Evolutionary conservation across 1,140 invertebrate genomes (phyloP).

Genomic region (Ridgeia piscesae): DNA sequence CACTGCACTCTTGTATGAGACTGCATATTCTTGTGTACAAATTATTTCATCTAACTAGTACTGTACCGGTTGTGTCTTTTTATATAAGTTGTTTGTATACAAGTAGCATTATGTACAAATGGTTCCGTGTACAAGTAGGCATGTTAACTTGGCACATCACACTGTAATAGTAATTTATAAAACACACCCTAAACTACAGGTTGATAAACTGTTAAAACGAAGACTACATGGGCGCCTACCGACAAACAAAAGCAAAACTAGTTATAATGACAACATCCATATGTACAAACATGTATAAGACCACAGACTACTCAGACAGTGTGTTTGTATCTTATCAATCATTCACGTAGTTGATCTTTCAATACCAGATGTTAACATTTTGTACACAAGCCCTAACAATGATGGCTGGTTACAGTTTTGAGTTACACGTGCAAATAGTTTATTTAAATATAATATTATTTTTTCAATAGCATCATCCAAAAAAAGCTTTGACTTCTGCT

Average conservation of each 20-base stretch:
- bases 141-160: not conserved
- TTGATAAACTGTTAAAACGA: not conserved
- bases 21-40: no score
- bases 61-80: no score
- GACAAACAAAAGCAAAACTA: not conserved
- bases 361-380: not conserved
- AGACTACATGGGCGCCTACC: not conserved
- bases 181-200: no score
- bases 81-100: no score
- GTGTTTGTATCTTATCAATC: not conserved
- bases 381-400: not conserved
- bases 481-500: not conserved
- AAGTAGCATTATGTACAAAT: no score
- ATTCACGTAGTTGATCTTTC: not conserved
- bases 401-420: not conserved
- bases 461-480: not conserved
- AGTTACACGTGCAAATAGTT: not conserved
- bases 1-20: no score
- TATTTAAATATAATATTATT: not conserved
- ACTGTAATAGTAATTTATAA: not conserved
- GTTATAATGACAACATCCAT: not conserved
- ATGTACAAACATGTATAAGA: not conserved
- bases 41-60: no score
- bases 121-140: not conserved
- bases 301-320: not conserved